Base-by-base conservation (phyloP, 2,797 vertebrate species). In the Euphonia xanthogaster region DNA sequence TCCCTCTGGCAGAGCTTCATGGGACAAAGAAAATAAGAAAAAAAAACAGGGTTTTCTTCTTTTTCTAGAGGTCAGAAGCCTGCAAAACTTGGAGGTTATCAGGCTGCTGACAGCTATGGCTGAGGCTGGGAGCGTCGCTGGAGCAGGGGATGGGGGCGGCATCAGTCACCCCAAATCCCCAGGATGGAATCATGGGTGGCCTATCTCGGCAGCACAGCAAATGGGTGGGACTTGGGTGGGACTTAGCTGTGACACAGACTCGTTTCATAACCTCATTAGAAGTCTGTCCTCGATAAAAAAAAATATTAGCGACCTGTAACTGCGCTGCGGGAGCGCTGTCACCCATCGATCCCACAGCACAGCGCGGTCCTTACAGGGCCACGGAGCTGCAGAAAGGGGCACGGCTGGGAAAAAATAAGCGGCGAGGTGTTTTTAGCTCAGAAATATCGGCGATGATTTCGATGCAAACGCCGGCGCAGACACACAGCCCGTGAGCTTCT, bases 221-320 rank as follows among this genome's bases (percentile, higher is more conserved):
- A 57, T 68, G 93, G 94, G 93, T 91, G 96, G 95, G 94, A 85
- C 93, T 94, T 68, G 93, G 94, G 93, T 91, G 96, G 95, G 94
- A 85, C 93, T 94, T 71, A 70, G 60, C 89, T 21, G 83, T 63
- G 93, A 76, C 89, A 93, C 71, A 54, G 72, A 30, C 94, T 83
- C 24, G 78, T 97, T 97, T 97, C 96, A 93, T 96, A 97, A 96
- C 94, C 93, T 90, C 94, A 71, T 89, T 67, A 85, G 8, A 60
- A 89, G 78, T 42, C 90, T 44, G 60, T 7, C 86, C 25, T 10
- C 74, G 30, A 25, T n/a, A 18, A 50, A 61, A 51, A 51, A 37
- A 51, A 23, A 37, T 15, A 48, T 19, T 35, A 70, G 25, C 0
- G 74, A 86, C 80, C 67, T 44, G 7, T 28, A 81, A 33, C 10